These are phyloP conservation scores for Eupithecia centaureata DNA, from an alignment of 2,888 invertebrate species.

Conservation along the genomic window DNA sequence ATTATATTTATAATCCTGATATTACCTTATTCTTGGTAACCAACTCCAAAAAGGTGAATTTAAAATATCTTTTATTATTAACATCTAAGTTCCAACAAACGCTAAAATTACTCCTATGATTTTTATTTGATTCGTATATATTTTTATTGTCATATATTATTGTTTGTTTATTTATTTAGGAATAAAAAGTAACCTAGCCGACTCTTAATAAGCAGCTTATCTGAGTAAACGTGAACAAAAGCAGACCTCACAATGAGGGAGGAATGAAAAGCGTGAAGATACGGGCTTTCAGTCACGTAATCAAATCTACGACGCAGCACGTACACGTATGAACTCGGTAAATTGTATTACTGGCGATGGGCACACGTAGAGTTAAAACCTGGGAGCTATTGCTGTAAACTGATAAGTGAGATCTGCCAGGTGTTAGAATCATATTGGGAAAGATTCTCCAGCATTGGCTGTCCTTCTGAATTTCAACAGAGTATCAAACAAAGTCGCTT, in stretches of 20 bases:
- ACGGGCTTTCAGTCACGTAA: constrained; percentile 48
- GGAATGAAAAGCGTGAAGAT: constrained; percentile 51
- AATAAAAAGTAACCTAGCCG: not conserved
- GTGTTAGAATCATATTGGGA: not conserved
- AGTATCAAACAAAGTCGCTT: no score
- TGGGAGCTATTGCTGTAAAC: not conserved
- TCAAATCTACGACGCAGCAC: constrained; percentile 43
- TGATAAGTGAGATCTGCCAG: not conserved
- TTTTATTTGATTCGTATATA: no score
- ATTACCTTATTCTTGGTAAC: no score
- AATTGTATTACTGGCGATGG: constrained; percentile 9
- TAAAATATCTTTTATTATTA: no score
- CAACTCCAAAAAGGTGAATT: no score
- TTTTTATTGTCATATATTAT: no score
- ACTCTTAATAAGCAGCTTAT: constrained; percentile 9
- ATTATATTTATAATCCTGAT: no score
- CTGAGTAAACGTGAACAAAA: constrained; percentile 58
- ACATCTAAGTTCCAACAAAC: no score
- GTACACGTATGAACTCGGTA: constrained; percentile 12
- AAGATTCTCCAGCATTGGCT: no score
- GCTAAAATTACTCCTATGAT: no score
- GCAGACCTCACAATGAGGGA: constrained; percentile 50
- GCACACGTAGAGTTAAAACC: constrained; percentile 1
- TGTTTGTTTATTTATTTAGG: no score
- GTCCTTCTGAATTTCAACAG: no score